Conservation (phyloP, 2,888 invertebrate genomes). For the Stenurella melanura region DNA sequence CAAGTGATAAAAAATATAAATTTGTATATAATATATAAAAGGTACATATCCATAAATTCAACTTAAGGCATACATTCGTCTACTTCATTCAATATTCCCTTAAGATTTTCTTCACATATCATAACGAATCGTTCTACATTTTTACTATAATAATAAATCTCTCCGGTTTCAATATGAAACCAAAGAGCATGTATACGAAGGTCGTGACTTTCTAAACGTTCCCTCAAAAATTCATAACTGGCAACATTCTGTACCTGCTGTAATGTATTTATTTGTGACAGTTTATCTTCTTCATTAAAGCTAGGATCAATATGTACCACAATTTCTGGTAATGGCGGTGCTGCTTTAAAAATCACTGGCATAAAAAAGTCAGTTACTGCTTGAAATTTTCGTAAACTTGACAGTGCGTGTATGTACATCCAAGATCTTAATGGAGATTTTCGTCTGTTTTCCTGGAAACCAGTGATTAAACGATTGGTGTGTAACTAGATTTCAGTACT, state of each 20-base stretch:
- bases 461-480: no score
- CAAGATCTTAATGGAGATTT: slow-evolving; percentile 93
- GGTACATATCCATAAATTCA: neutral
- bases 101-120: slow-evolving; percentile 88
- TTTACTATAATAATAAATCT: slow-evolving; percentile 95
- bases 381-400: slow-evolving; percentile 89
- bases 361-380: slow-evolving; percentile 78
- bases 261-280: slow-evolving; percentile 95
- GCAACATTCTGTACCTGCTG: slow-evolving; percentile 95
- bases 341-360: slow-evolving; percentile 89
- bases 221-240: slow-evolving; percentile 92
- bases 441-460: slow-evolving; percentile 81
- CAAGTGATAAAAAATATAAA: no score
- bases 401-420: slow-evolving; percentile 90
- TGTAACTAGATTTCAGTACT: no score
- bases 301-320: slow-evolving; percentile 95
- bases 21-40: neutral
- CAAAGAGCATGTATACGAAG: slow-evolving; percentile 95
- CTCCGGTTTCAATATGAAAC: slow-evolving; percentile 98
- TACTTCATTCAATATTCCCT: slow-evolving; percentile 84
- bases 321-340: slow-evolving; percentile 90
- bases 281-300: slow-evolving; percentile 91
- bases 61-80: slow-evolving; percentile 82
- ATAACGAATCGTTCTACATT: slow-evolving; percentile 89
- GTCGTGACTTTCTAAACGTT: slow-evolving; percentile 86